These are phyloP conservation scores for Podotricha telesiphe DNA, from an alignment of 2,888 invertebrate species.

Conservation along the genomic window DNA sequence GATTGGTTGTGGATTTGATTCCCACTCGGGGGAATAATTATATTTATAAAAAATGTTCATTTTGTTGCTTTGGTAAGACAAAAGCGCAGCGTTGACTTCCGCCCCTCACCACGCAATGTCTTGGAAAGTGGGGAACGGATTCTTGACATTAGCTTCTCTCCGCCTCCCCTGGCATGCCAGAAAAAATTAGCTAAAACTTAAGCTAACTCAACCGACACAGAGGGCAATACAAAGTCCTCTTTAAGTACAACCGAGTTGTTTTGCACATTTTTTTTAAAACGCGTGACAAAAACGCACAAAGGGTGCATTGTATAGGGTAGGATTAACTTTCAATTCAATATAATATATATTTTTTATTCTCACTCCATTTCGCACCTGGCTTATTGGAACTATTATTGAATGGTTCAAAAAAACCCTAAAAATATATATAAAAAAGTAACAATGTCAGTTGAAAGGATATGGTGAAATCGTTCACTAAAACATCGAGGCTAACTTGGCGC, in stretches of 20 bases:
- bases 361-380: conserved; percentile 43
- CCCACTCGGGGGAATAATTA: too few relatives aligned
- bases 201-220: too few relatives aligned
- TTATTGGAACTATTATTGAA: conserved; percentile 26
- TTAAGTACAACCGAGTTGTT: not conserved
- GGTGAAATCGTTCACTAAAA: not conserved
- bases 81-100: too few relatives aligned
- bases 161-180: too few relatives aligned
- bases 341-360: conserved; percentile 21
- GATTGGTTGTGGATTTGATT: too few relatives aligned
- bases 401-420: not conserved
- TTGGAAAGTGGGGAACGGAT: too few relatives aligned
- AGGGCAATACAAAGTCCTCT: not conserved
- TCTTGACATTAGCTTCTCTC: too few relatives aligned
- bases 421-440: not conserved
- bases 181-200: too few relatives aligned
- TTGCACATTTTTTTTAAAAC: conserved; percentile 32
- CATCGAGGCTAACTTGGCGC: too few relatives aligned
- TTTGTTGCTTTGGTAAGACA: too few relatives aligned
- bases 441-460: not conserved
- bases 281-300: conserved; percentile 39
- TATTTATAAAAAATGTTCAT: too few relatives aligned
- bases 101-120: too few relatives aligned
- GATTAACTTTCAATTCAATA: conserved; percentile 36
- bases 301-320: conserved; percentile 40